Base-by-base conservation (phyloP, 92 coral and sea anemone species). In the Epizoanthus scotinus region DNA sequence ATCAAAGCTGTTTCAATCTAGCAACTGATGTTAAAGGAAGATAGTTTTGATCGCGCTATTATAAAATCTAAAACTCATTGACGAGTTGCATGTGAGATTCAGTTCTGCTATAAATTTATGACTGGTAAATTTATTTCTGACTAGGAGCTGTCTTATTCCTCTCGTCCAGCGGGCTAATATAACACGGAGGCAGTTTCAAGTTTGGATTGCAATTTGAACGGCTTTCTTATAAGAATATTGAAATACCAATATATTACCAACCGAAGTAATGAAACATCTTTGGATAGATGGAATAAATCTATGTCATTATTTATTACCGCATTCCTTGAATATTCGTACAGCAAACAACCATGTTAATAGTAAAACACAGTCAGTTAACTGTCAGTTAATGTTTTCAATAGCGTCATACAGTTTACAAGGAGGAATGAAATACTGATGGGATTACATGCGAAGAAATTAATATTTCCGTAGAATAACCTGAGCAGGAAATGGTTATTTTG, bases 391-490 rank as follows among this genome's bases (percentile, higher is more conserved):
- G 44, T 34, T 25, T 44, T 52, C 62, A 53, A 29, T 71, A 71
- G 53, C 19, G 55, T n/a, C 42, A 20, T 68, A 22, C 34, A 22
- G 77, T 18, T 21, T 26, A 20, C 27, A 18, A 47, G 17, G 52
- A 21, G 22, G 55, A 71, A 34, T 7, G 27, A 38, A 40, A 53
- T 25, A 38, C 19, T 73, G 38, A 54, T 38, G 25, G 52, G 65
- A 73, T 73, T 53, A 31, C 12, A 17, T 47, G 9, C 0, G 67
- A 36, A 59, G 81, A 60, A 75, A 75, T 22, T 36, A 59, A 75
- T 75, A 75, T 75, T 75, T 75, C 81, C 69, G 81, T 38, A 75
- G 18, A 14, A 58, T 13, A 58, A 40, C 68, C 58, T 21, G 40
- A 75, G 63, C 57, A 75, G 81, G 68, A 73, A 75, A 26, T 75